Conservation (phyloP, 92 coral and sea anemone species). For the Epizoanthus ramosus region DNA sequence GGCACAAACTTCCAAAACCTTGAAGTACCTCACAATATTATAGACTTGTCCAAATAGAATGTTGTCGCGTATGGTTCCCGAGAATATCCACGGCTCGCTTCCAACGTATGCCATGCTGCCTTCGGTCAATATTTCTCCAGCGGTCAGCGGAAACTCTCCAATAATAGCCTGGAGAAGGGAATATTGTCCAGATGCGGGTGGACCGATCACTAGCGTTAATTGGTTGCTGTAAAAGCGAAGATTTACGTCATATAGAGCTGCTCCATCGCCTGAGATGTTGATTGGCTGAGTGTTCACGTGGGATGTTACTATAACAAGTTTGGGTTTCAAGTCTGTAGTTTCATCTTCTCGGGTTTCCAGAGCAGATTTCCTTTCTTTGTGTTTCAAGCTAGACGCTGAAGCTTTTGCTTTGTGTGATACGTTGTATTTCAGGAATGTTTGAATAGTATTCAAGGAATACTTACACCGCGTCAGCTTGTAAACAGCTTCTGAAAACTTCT, state of each 20-base stretch:
- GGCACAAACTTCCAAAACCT: slow-evolving; percentile 17
- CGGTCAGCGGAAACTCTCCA: neutral
- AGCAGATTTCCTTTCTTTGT: neutral
- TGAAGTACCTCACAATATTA: slow-evolving; percentile 17
- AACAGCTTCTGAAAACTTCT: neutral
- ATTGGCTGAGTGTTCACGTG: neutral
- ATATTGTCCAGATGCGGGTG: neutral
- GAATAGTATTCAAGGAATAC: neutral
- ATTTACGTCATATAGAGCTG: neutral
- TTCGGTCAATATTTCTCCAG: slow-evolving; percentile 1
- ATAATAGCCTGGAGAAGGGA: slow-evolving; percentile 6
- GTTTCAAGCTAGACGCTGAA: neutral
- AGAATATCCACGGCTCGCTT: slow-evolving; percentile 14
- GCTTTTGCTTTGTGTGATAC: neutral
- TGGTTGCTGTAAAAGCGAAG: slow-evolving; percentile 3
- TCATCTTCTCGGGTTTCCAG: neutral
- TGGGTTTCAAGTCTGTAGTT: neutral
- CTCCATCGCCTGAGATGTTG: neutral
- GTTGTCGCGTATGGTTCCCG: slow-evolving; percentile 19
- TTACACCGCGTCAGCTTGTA: neutral
- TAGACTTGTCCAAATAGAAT: slow-evolving; percentile 22
- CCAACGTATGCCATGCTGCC: slow-evolving; percentile 4
- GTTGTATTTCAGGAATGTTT: neutral
- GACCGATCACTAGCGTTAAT: neutral
- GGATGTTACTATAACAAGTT: neutral